Evolutionary conservation across 2,888 invertebrate genomes (phyloP).

Genomic region (Coelopa pilipes): DNA sequence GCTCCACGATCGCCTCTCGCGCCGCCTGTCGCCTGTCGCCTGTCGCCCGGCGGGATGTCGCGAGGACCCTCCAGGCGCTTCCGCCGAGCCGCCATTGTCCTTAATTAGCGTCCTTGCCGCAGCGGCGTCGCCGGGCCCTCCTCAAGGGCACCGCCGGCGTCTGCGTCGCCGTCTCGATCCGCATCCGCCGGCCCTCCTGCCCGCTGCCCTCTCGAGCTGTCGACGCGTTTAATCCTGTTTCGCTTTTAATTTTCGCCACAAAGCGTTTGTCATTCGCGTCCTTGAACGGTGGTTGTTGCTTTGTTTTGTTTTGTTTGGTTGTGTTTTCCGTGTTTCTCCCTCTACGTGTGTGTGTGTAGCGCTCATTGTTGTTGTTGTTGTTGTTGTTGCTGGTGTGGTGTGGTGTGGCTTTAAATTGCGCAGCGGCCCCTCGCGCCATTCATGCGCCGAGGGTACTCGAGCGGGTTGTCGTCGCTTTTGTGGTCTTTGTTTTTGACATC

Average conservation of each 20-base stretch:
- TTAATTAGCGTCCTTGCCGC: not conserved
- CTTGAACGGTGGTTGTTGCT: not conserved
- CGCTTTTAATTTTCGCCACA: not conserved
- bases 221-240: not conserved
- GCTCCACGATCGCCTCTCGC: too few relatives aligned
- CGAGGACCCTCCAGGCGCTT: too few relatives aligned
- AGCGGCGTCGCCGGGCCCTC: not conserved
- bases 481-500: conserved; percentile 38
- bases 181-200: not conserved
- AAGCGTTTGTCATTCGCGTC: conserved; percentile 1
- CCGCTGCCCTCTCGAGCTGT: not conserved
- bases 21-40: too few relatives aligned
- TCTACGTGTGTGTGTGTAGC: conserved; percentile 3
- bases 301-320: not conserved
- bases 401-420: not conserved
- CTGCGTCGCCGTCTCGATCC: too few relatives aligned
- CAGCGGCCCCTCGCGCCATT: conserved; percentile 25
- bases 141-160: not conserved
- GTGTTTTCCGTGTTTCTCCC: not conserved
- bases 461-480: conserved; percentile 26
- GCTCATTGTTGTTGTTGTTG: not conserved
- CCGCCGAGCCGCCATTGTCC: too few relatives aligned
- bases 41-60: too few relatives aligned
- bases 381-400: not conserved
- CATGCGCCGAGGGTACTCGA: conserved; percentile 25